Conservation (phyloP, 2,888 invertebrate species). For the Laothoe populi region DNA sequence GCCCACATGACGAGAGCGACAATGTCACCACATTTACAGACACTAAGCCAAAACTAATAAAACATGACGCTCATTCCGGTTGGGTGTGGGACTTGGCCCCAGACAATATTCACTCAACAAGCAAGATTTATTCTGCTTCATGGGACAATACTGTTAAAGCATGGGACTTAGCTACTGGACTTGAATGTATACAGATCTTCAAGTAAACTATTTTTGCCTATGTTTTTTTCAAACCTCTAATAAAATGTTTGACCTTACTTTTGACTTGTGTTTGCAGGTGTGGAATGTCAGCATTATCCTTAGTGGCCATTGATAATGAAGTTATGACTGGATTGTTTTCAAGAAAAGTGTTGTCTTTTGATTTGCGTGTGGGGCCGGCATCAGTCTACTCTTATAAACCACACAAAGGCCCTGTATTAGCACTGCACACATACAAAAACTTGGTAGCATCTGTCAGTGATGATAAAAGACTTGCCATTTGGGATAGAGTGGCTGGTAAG, state of each 20-base stretch:
- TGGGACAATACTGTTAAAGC: conserved; percentile 86
- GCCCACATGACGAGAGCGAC: conserved; percentile 53
- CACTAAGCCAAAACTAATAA: conserved; percentile 62
- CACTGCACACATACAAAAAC: conserved; percentile 63
- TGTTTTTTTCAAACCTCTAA: not conserved
- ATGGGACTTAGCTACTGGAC: conserved; percentile 78
- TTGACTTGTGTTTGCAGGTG: conserved; percentile 54
- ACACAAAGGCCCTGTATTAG: conserved; percentile 82
- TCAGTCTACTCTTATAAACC: conserved; percentile 74
- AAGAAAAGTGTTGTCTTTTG: conserved; percentile 82
- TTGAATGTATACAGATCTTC: conserved; percentile 76
- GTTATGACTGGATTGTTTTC: conserved; percentile 83
- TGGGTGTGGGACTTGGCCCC: conserved; percentile 87
- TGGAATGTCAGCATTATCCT: conserved; percentile 82
- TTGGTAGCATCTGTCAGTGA: conserved; percentile 85
- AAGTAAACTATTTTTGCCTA: conserved; percentile 54
- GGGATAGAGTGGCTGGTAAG: conserved; percentile 82
- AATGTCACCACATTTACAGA: conserved; percentile 52
- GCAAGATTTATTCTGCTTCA: conserved; percentile 84
- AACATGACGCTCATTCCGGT: conserved; percentile 83
- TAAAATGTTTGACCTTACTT: not conserved
- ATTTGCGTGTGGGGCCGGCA: conserved; percentile 70
- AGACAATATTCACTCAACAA: conserved; percentile 63
- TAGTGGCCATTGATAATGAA: conserved; percentile 72
- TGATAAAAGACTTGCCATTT: conserved; percentile 83